Evolutionary conservation across 2,113 vertebrate genomes (phyloP).

Genomic region (Bufo gargarizans): DNA sequence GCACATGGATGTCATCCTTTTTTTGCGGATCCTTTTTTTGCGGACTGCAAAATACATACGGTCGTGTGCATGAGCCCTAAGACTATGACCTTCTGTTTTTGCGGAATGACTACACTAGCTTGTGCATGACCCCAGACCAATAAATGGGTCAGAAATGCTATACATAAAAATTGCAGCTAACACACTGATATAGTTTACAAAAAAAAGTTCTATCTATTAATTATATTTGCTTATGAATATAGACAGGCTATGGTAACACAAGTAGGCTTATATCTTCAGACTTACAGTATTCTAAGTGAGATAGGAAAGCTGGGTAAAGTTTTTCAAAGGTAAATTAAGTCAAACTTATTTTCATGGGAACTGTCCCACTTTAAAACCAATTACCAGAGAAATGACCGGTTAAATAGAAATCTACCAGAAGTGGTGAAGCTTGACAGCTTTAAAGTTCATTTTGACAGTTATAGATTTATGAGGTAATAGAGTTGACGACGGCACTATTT

Average conservation of each 20-base stretch:
- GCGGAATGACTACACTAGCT: no score
- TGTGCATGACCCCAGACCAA: no score
- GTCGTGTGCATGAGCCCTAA: no score
- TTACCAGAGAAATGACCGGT: conserved; percentile 39
- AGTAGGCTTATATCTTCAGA: not conserved
- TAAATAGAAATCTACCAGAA: conserved; percentile 46
- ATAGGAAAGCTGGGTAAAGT: not conserved
- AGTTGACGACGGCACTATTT: conserved; percentile 41
- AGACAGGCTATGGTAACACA: not conserved
- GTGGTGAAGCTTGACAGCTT: conserved; percentile 42
- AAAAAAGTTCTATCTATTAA: not conserved
- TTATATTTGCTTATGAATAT: not conserved
- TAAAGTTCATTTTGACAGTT: conserved; percentile 40
- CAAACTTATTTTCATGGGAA: conserved; percentile 40
- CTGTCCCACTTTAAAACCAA: conserved; percentile 47
- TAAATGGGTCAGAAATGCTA: no score
- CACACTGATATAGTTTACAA: not conserved
- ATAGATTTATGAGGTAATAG: conserved; percentile 50
- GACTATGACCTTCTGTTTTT: no score
- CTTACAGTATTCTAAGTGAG: not conserved
- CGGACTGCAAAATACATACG: no score
- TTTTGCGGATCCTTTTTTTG: no score
- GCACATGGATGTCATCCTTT: no score
- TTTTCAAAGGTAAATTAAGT: conserved; percentile 41
- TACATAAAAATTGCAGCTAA: no score